Base-by-base conservation (phyloP, 2,888 invertebrate genomes). In the Euclidia mi region DNA sequence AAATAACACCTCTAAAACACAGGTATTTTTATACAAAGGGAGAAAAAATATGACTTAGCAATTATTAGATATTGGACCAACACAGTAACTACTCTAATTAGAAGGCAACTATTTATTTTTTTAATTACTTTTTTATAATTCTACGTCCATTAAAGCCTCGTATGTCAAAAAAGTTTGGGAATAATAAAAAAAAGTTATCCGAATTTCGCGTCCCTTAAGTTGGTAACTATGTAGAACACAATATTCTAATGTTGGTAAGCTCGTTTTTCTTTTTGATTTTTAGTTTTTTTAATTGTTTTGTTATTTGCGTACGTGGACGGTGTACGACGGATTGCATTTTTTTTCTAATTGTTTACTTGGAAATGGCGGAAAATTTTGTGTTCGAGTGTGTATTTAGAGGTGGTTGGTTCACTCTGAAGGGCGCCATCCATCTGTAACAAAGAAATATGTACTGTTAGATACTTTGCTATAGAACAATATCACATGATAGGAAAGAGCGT, bases 81-180 rank as follows among this genome's bases (percentile, higher is more conserved):
- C 73, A 86, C 86, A 78, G 76, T 81, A 67, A 76, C 88, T 84
- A 85, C 85, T 56, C 81, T 89, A 85, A 83, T 46, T 76, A 88
- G 88, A 93, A 93, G 93, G 92, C 93, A 92, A 87, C 89, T 91
- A 91, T 87, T 77, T 79, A 79, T 80, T 77, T n/a, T n/a, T n/a
- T 73, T 68, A 59, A 67, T 69, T 70, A 70, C 62, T 75, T 73
- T 73, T 55, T 73, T 71, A 77, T 25, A 79, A 68, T 34, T 66
- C 53, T 70, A 70, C 57, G 48, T 62, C 75, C 70, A 68, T 81
- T 82, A 82, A 83, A 84, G 80, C 84, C 77, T 84, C 67, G 56
- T 76, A 75, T 63, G 66, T 70, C 29, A 44, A 57, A 73, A 76
- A 74, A 59, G 56, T 63, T 70, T 72, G 69, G 46, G n/a, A n/a